Evolutionary conservation across 2,797 vertebrate genomes (phyloP).

Genomic region (Hypotaenidia philippensis): DNA sequence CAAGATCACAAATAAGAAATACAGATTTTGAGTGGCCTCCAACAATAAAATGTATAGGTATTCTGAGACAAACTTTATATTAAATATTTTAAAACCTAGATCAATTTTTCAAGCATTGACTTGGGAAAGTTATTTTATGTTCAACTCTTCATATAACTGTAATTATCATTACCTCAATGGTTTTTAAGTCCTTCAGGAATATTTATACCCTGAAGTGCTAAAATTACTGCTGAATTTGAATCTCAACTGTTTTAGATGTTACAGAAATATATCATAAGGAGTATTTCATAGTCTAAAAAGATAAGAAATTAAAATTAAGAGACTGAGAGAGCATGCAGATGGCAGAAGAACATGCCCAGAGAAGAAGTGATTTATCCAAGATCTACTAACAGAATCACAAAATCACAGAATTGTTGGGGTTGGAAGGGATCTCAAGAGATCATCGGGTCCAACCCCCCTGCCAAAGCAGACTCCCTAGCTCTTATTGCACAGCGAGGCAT

Average conservation of each 20-base stretch:
- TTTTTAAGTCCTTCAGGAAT: conserved; percentile 22
- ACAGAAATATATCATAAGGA: background rate
- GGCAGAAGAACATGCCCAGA: background rate
- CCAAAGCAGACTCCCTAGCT: too few species aligned
- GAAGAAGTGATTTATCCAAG: background rate
- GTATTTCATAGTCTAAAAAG: conserved; percentile 1
- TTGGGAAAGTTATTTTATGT: background rate
- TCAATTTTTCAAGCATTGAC: background rate
- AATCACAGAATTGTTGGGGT: too few species aligned
- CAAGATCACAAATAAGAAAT: background rate
- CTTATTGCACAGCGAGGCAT: too few species aligned
- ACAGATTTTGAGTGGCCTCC: background rate
- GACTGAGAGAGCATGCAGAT: background rate
- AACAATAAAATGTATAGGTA: background rate
- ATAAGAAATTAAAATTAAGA: background rate
- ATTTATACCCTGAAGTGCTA: background rate
- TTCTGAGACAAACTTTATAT: background rate
- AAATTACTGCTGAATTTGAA: conserved; percentile 11
- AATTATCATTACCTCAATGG: background rate
- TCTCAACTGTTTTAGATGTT: background rate
- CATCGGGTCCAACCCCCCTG: too few species aligned
- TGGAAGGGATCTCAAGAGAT: too few species aligned
- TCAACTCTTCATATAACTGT: background rate
- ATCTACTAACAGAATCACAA: background rate
- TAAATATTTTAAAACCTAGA: background rate